Percentiles rank a stretch among this genome's conserved stretches.
Evolutionary conservation across 2,888 invertebrate species (phyloP).

Genomic region (Lypha dubia): DNA sequence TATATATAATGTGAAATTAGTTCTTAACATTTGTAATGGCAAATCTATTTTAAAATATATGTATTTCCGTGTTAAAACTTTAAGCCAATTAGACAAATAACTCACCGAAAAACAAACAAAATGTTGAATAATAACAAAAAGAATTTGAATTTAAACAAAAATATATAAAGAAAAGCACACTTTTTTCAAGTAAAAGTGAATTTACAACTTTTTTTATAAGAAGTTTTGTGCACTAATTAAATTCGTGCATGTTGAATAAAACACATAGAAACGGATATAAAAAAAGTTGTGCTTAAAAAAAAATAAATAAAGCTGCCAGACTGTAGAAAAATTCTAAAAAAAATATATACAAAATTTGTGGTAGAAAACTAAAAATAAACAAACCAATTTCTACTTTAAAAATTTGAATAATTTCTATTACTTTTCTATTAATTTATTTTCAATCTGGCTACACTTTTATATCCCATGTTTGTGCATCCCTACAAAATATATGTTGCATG

Average conservation of each 20-base stretch:
- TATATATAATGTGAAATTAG: no score
- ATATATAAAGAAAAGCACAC: no score
- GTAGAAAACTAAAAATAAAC: neutral
- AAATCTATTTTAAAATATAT: neutral
- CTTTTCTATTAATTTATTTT: neutral
- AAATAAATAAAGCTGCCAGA: neutral
- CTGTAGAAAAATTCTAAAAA: neutral
- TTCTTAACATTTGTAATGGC: neutral
- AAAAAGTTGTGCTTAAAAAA: neutral
- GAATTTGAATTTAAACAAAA: neutral
- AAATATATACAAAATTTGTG: neutral
- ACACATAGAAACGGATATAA: neutral
- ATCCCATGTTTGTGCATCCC: neutral
- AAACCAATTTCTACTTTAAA: no score
- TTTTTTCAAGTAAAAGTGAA: slow-evolving; percentile 59
- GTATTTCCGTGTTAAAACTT: slow-evolving; percentile 32
- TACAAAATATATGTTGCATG: slow-evolving; percentile 67
- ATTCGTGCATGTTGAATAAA: slow-evolving; percentile 70
- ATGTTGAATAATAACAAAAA: neutral
- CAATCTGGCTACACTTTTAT: neutral
- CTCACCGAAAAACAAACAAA: slow-evolving; percentile 21
- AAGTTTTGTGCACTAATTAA: slow-evolving; percentile 76
- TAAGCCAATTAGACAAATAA: slow-evolving; percentile 65
- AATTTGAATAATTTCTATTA: no score
- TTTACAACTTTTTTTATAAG: slow-evolving; percentile 22